phyloP scores from a whole-genome alignment of 2,797 vertebrate species.

The Orientallactaga sibirica region DNA sequence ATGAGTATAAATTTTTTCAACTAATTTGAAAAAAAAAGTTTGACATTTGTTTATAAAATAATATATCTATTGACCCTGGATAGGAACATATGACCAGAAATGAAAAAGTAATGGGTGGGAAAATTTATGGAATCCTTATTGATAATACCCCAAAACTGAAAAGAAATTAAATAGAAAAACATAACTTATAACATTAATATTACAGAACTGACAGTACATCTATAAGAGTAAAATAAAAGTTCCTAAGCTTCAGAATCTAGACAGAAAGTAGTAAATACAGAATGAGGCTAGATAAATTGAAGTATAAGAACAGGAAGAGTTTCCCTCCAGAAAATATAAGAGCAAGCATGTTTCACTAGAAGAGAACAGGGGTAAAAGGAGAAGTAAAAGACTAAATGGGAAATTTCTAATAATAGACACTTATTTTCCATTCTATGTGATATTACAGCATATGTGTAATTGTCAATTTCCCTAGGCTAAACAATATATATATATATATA shows the following conservation, averaged over 20 bases:
- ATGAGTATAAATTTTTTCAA: not conserved
- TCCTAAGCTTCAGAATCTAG: not conserved
- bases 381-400: not conserved
- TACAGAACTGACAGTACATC: not conserved
- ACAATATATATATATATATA: not conserved
- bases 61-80: not conserved
- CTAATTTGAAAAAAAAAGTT: not conserved
- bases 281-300: not conserved
- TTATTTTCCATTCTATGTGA: not conserved
- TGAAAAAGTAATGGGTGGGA: not conserved
- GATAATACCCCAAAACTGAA: not conserved
- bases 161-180: constrained; percentile 34
- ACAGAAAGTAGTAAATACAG: not conserved
- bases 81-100: constrained; percentile 1
- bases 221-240: constrained; percentile 7
- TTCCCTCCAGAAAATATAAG: not conserved
- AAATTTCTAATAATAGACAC: not conserved
- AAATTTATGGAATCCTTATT: not conserved
- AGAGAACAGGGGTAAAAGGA: not conserved
- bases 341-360: not conserved
- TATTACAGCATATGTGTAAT: not conserved
- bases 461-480: not conserved
- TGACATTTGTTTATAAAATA: constrained; percentile 49
- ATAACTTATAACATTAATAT: not conserved
- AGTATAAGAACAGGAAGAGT: not conserved